These are phyloP conservation scores for Hypena proboscidalis DNA, from an alignment of 2,888 invertebrate genomes.

Conservation along the genomic window DNA sequence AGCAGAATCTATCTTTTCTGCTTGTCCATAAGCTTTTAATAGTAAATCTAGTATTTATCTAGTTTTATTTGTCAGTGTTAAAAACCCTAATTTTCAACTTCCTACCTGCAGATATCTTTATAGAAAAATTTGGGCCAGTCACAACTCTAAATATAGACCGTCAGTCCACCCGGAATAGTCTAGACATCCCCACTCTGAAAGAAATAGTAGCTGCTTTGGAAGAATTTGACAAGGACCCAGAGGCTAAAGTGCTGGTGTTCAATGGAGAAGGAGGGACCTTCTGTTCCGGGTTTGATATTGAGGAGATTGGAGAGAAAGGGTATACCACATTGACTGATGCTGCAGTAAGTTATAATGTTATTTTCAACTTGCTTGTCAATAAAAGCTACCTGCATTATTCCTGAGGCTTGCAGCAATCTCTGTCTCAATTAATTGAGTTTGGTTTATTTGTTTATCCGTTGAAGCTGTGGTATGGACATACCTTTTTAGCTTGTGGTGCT, in stretches of 20 bases:
- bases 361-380: background rate
- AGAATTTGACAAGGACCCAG: conserved; percentile 91
- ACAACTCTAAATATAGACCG: conserved; percentile 95
- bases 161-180: conserved; percentile 92
- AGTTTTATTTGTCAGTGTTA: too few relatives aligned
- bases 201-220: conserved; percentile 90
- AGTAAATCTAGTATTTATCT: too few relatives aligned
- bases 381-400: too few relatives aligned
- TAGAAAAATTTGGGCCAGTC: conserved; percentile 87
- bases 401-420: too few relatives aligned
- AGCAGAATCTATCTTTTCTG: too few relatives aligned
- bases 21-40: too few relatives aligned
- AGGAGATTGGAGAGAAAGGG: conserved; percentile 87
- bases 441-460: too few relatives aligned
- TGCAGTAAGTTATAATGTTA: conserved; percentile 56
- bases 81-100: too few relatives aligned
- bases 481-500: too few relatives aligned
- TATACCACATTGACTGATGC: conserved; percentile 71
- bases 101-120: conserved; percentile 74
- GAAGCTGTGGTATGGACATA: too few relatives aligned
- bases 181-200: conserved; percentile 89
- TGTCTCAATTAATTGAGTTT: too few relatives aligned
- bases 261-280: conserved; percentile 97
- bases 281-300: conserved; percentile 96
- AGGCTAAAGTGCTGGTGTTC: conserved; percentile 90